These are phyloP conservation scores for Etheostoma perlongum DNA, from an alignment of 2,797 vertebrate genomes.

Conservation along the genomic window DNA sequence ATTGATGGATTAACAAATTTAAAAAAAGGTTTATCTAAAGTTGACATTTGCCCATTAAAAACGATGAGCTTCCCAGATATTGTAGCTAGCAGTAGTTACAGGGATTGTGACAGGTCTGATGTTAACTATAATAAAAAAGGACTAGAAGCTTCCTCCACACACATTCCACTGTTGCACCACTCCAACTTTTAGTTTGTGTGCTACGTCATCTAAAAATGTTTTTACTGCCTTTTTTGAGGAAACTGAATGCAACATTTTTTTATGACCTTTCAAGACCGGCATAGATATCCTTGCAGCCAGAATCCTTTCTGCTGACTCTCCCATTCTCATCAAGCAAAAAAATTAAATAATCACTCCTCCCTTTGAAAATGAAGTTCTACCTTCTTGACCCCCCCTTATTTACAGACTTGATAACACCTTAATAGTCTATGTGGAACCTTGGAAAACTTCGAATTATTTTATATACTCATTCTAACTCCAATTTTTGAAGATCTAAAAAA, in stretches of 20 bases:
- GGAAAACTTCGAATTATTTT: constrained; percentile 10
- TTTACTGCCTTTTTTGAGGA: neutral
- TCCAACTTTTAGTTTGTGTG: too few relatives aligned
- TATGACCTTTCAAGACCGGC: neutral
- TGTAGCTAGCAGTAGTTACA: neutral
- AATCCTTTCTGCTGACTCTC: neutral
- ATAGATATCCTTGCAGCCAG: neutral
- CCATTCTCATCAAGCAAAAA: neutral
- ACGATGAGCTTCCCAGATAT: neutral
- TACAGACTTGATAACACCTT: constrained; percentile 9
- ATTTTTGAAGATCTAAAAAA: neutral
- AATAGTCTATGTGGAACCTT: constrained; percentile 32
- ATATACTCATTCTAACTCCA: neutral
- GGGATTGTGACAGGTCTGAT: neutral
- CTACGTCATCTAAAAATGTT: neutral
- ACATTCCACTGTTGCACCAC: neutral
- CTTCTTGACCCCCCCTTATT: neutral
- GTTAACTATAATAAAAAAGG: neutral
- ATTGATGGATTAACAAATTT: too few relatives aligned
- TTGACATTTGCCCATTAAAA: neutral
- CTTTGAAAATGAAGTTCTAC: constrained; percentile 13
- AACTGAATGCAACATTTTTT: neutral
- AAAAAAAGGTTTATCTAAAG: neutral
- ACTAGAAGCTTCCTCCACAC: neutral
- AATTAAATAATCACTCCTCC: neutral